A percentile compares a stretch with the other conserved stretches of the same genome.
Evolutionary conservation across 2,113 vertebrate species (phyloP).

Genomic region (Lathamus discolor): DNA sequence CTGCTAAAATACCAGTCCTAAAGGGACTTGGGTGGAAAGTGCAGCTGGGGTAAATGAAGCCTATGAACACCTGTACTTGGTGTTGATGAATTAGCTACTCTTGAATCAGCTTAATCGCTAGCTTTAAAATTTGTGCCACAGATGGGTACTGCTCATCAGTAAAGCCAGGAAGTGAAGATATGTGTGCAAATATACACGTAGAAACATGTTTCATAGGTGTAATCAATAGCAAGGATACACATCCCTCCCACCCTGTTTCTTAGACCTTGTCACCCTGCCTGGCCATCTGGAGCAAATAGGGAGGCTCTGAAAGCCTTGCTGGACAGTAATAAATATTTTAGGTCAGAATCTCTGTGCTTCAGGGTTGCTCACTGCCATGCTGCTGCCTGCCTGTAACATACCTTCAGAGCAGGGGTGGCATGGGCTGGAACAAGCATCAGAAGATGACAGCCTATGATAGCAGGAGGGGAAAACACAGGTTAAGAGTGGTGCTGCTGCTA

Average conservation of each 20-base stretch:
- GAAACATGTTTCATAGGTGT: not conserved
- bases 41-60: not conserved
- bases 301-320: not conserved
- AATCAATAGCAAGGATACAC: not conserved
- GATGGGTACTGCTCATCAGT: not conserved
- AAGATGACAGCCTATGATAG: not conserved
- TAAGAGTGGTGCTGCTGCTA: not conserved
- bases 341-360: not conserved
- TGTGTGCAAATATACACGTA: accelerated
- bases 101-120: not conserved
- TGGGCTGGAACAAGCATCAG: not conserved
- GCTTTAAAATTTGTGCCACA: not conserved
- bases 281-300: accelerated
- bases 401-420: accelerated
- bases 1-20: not conserved
- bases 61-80: no score
- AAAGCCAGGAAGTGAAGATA: not conserved
- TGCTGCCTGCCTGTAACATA: not conserved
- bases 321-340: not conserved
- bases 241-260: not conserved
- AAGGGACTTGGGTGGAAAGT: not conserved
- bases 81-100: not conserved
- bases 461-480: not conserved
- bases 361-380: not conserved
- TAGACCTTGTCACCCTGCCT: not conserved